phyloP scores from a whole-genome alignment of 2,888 invertebrate species.

The Drosophila prostipennis region DNA sequence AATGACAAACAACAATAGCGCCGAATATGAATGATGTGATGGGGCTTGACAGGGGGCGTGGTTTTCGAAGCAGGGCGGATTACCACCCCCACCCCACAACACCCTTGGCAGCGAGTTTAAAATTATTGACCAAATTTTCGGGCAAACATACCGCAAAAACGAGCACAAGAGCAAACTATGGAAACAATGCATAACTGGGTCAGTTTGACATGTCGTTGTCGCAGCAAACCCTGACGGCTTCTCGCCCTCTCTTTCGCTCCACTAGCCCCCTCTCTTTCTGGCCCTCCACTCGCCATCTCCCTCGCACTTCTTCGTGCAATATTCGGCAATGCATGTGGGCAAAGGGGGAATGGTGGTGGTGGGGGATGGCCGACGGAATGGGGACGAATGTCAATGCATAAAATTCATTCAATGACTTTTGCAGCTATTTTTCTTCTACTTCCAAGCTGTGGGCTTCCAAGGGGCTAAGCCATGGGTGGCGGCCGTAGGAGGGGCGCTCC shows the following conservation, averaged over 20 bases:
- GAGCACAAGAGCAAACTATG: slow-evolving; percentile 33
- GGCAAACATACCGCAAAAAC: slow-evolving; percentile 70
- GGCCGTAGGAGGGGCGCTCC: slow-evolving; percentile 9
- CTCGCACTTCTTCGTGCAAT: slow-evolving; percentile 40
- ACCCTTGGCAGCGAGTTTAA: slow-evolving; percentile 40
- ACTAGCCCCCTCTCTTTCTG: not conserved
- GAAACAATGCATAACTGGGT: slow-evolving; percentile 69
- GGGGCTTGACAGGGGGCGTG: not conserved
- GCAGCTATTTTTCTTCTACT: slow-evolving; percentile 72
- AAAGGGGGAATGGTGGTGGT: not conserved
- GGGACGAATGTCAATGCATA: slow-evolving; percentile 73
- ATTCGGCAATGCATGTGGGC: slow-evolving; percentile 54
- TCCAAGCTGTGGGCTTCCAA: slow-evolving; percentile 6
- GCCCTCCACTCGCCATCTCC: not conserved
- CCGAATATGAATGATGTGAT: slow-evolving; percentile 56
- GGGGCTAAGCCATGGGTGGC: not conserved
- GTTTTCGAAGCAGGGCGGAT: not conserved
- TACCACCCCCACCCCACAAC: not conserved
- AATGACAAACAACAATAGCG: slow-evolving; percentile 39
- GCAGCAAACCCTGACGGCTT: slow-evolving; percentile 67
- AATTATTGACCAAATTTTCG: slow-evolving; percentile 79
- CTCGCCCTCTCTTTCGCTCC: slow-evolving; percentile 1
- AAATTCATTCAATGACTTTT: slow-evolving; percentile 72
- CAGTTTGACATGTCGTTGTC: slow-evolving; percentile 79
- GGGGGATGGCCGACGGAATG: slow-evolving; percentile 18